Evolutionary conservation across 1,140 invertebrate species (phyloP).

Genomic region (Caerostris extrusa): DNA sequence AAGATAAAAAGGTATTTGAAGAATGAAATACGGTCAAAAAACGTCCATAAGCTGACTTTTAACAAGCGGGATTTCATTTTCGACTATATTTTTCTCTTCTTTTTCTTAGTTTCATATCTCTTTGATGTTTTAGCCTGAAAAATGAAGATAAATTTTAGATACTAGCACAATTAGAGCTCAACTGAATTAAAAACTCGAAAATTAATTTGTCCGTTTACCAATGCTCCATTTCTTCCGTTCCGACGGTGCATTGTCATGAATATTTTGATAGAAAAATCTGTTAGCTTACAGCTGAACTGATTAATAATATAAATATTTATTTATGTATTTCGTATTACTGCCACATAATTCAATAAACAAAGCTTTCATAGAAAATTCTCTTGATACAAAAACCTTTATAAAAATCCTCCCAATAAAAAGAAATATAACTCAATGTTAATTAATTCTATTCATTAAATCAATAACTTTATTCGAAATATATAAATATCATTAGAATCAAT

Average conservation of each 20-base stretch:
- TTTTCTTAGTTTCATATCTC: background rate
- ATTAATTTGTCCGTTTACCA: background rate
- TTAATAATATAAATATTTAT: no score
- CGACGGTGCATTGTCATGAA: background rate
- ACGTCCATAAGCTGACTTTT: background rate
- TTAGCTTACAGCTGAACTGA: no score
- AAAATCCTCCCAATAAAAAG: no score
- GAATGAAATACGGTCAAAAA: constrained; percentile 60
- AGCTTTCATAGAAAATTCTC: no score
- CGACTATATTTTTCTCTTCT: background rate
- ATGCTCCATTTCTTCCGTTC: background rate
- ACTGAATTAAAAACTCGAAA: background rate
- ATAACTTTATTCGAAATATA: no score
- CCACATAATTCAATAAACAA: no score
- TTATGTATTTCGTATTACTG: no score
- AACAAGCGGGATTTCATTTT: constrained; percentile 9
- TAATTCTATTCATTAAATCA: no score
- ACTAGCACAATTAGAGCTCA: background rate
- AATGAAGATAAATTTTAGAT: background rate
- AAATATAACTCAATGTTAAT: no score
- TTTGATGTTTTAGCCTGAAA: constrained; percentile 2
- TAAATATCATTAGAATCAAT: no score
- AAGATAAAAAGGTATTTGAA: constrained; percentile 66
- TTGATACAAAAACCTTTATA: no score
- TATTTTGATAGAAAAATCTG: no score